phyloP scores from a whole-genome alignment of 2,797 vertebrate species.

The Erethizon dorsatum region DNA sequence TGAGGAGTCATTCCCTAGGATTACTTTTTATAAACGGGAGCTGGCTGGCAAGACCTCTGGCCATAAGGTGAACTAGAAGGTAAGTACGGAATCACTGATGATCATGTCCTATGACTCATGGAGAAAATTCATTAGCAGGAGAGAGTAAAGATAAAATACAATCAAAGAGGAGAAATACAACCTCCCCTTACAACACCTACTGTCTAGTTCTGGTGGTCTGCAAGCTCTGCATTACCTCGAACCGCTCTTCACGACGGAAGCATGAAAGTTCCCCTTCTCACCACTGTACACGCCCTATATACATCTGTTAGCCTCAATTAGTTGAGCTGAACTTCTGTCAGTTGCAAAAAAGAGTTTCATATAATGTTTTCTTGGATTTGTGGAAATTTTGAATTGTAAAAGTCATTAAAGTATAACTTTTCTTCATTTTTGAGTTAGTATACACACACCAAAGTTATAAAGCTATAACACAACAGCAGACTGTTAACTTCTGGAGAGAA shows the following conservation, averaged over 20 bases:
- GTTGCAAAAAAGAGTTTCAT: conserved; percentile 3
- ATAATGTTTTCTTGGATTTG: conserved; percentile 16
- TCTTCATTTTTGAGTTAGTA: neutral
- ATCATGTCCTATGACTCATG: neutral
- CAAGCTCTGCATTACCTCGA: neutral
- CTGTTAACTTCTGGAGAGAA: neutral
- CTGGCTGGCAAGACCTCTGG: neutral
- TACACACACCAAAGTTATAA: neutral
- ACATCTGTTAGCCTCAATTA: neutral
- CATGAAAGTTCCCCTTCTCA: neutral
- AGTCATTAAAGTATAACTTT: neutral
- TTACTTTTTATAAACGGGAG: neutral
- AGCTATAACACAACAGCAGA: neutral
- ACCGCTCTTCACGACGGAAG: neutral
- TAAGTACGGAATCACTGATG: conserved; percentile 1
- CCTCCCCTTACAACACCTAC: neutral
- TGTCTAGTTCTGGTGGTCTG: neutral
- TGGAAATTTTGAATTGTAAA: conserved; percentile 17
- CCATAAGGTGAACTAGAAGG: neutral
- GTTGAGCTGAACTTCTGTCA: neutral
- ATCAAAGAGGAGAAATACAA: neutral
- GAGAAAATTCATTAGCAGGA: neutral
- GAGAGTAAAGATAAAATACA: neutral
- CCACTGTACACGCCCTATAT: neutral
- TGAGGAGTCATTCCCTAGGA: neutral